These are phyloP conservation scores for Cinclus mexicanus DNA, from an alignment of 2,113 vertebrate species.

Conservation along the genomic window DNA sequence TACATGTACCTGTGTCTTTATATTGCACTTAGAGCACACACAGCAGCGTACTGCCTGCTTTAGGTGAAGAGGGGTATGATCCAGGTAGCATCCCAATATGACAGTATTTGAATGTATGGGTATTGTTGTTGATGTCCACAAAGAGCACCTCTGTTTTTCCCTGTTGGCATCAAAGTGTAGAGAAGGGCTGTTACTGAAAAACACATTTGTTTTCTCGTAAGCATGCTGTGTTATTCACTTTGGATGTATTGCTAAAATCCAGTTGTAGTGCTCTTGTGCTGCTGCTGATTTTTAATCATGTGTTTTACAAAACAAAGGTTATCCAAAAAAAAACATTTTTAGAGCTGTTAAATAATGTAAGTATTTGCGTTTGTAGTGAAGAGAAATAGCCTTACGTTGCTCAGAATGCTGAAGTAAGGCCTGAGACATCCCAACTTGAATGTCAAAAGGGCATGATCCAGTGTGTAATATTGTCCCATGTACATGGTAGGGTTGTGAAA, in stretches of 20 bases:
- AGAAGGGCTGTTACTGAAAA: not conserved
- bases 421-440: not conserved
- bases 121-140: not conserved
- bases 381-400: not conserved
- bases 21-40: no score
- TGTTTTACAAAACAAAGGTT: not conserved
- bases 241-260: not conserved
- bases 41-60: not conserved
- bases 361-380: not conserved
- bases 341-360: not conserved
- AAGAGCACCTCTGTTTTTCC: not conserved
- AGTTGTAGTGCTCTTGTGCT: not conserved
- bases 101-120: not conserved
- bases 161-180: not conserved
- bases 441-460: not conserved
- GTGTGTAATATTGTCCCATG: not conserved
- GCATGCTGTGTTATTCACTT: not conserved
- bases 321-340: not conserved
- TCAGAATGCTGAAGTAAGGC: not conserved
- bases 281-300: not conserved
- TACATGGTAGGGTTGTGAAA: not conserved
- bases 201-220: not conserved
- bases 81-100: not conserved
- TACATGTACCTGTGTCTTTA: fast-evolving
- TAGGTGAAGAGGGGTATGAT: not conserved